These are phyloP conservation scores for Mormyrops boulengeri DNA, from an alignment of 2,797 vertebrate genomes.

Conservation along the genomic window DNA sequence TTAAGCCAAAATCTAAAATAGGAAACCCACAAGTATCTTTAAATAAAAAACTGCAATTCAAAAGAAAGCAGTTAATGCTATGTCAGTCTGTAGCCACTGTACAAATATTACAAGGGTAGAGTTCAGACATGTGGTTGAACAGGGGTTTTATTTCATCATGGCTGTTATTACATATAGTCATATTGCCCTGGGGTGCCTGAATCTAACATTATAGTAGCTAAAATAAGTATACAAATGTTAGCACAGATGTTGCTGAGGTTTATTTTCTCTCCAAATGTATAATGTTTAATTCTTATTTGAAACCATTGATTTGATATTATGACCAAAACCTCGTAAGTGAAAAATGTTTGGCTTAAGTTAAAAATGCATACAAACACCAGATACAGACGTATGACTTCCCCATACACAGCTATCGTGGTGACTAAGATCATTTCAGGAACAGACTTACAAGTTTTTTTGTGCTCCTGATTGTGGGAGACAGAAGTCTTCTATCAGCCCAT, in stretches of 20 bases:
- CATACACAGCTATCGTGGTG: neutral
- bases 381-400: neutral
- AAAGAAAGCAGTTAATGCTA: slow-evolving; percentile 15
- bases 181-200: neutral
- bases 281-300: neutral
- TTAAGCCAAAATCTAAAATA: neutral
- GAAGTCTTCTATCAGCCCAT: neutral
- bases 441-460: neutral
- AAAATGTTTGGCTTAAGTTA: neutral
- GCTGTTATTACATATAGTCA: neutral
- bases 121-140: neutral
- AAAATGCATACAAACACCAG: neutral
- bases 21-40: slow-evolving; percentile 19
- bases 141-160: neutral
- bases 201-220: neutral
- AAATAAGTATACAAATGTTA: slow-evolving; percentile 3
- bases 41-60: slow-evolving; percentile 19
- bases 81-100: slow-evolving; percentile 12
- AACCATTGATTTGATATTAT: neutral
- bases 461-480: neutral
- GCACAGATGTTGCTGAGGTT: neutral
- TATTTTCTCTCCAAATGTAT: neutral
- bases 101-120: slow-evolving; percentile 5
- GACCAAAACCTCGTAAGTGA: neutral
- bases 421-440: neutral